Percentiles rank a stretch among this genome's conserved stretches.
These are phyloP conservation scores for Ichneumoninae sp. DNA, from an alignment of 2,888 invertebrate genomes.

Conservation along the genomic window DNA sequence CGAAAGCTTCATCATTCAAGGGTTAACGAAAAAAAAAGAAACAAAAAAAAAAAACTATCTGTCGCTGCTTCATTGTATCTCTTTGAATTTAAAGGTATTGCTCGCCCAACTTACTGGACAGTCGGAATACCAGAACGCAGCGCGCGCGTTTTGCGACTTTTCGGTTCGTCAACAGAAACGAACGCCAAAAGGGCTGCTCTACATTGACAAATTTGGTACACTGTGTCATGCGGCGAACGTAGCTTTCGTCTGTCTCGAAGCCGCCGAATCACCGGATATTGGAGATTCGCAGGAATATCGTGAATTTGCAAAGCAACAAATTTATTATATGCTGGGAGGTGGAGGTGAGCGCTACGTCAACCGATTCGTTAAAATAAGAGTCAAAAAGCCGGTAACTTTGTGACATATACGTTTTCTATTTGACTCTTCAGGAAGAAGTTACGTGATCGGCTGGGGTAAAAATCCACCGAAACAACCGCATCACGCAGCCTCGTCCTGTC, in stretches of 20 bases:
- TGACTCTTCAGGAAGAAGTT: constrained; percentile 84
- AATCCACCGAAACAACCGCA: constrained; percentile 86
- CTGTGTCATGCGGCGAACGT: constrained; percentile 86
- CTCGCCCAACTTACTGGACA: constrained; percentile 84
- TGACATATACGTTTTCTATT: constrained; percentile 5
- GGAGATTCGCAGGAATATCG: constrained; percentile 81
- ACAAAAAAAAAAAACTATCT: no score
- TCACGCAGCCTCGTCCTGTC: constrained; percentile 86
- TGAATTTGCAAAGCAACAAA: constrained; percentile 85
- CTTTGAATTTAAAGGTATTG: constrained; percentile 80
- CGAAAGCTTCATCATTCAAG: background rate
- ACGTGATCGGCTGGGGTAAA: constrained; percentile 86
- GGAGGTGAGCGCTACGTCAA: constrained; percentile 70
- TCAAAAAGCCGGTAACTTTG: background rate
- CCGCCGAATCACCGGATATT: constrained; percentile 75
- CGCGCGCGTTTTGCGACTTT: constrained; percentile 85
- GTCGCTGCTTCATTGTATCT: background rate
- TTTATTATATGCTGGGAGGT: constrained; percentile 86
- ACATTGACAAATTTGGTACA: constrained; percentile 86
- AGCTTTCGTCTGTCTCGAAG: constrained; percentile 86
- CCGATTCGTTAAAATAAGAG: background rate
- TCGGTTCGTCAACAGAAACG: constrained; percentile 84
- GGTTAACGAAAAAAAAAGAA: background rate
- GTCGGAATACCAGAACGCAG: constrained; percentile 83
- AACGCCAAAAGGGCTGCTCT: constrained; percentile 86